phyloP scores from a whole-genome alignment of 2,888 invertebrate genomes.

The Conomelus anceps region DNA sequence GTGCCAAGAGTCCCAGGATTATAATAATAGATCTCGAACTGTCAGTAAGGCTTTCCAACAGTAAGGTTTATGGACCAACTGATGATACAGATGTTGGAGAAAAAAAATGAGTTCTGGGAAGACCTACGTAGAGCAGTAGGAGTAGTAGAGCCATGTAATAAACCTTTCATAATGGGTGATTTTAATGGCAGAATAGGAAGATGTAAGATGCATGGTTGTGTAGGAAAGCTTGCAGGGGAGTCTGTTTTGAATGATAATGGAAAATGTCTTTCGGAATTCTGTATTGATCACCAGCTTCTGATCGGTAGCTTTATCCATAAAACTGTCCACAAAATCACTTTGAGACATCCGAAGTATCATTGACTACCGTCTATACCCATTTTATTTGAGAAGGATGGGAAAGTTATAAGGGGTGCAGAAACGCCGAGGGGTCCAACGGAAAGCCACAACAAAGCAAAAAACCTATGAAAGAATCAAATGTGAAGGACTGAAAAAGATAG shows the following conservation, averaged over 20 bases:
- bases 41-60: background rate
- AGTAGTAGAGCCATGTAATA: background rate
- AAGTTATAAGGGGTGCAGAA: background rate
- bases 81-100: background rate
- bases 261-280: background rate
- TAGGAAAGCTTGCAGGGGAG: background rate
- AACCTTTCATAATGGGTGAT: no score
- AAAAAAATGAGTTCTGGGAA: background rate
- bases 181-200: no score
- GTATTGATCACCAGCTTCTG: no score
- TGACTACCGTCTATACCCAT: no score
- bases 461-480: background rate
- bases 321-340: no score
- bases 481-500: no score
- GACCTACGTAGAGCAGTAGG: no score
- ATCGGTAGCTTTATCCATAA: no score
- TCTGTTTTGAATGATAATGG: no score
- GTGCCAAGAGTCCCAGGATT: background rate
- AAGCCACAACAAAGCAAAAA: slow-evolving; percentile 14
- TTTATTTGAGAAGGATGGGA: no score
- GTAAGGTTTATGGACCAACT: background rate
- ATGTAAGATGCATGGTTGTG: background rate
- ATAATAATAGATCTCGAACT: background rate
- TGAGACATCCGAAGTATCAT: no score
- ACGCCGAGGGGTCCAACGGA: background rate